Evolutionary conservation across 1,140 invertebrate genomes (phyloP).

Genomic region (Bathynomus jamesi): DNA sequence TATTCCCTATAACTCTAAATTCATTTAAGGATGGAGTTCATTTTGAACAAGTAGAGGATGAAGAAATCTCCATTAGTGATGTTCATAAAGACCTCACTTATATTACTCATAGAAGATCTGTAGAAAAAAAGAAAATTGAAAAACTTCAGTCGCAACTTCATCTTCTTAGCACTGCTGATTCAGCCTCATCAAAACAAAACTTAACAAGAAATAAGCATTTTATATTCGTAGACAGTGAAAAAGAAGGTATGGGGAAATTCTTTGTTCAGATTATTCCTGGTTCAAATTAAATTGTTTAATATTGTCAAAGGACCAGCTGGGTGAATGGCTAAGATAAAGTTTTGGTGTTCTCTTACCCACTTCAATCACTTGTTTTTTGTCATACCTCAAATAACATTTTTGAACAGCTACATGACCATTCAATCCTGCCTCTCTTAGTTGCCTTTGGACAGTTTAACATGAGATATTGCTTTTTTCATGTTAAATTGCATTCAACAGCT

Average conservation of each 20-base stretch:
- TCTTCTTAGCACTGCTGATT: constrained; percentile 61
- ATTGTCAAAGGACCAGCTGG: no score
- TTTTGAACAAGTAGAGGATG: constrained; percentile 56
- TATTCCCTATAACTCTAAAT: no score
- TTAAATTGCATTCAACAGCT: no score
- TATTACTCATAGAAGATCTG: constrained; percentile 69
- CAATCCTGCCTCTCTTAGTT: no score
- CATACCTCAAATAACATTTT: no score
- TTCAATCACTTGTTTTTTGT: no score
- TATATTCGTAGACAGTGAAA: constrained; percentile 67
- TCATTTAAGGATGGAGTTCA: constrained; percentile 52
- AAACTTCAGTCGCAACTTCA: constrained; percentile 73
- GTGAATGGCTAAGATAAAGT: no score
- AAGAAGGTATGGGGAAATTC: constrained; percentile 51
- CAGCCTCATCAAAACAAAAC: constrained; percentile 30
- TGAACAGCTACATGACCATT: no score
- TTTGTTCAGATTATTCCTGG: background rate
- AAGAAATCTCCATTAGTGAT: constrained; percentile 58
- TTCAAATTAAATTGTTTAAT: background rate
- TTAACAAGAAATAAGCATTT: constrained; percentile 62
- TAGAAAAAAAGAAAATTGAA: constrained; percentile 82
- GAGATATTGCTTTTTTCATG: no score
- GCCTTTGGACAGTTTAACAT: no score
- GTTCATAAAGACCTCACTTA: constrained; percentile 81
- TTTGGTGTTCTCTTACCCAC: no score